phyloP scores from a whole-genome alignment of 2,888 invertebrate genomes.

The Trisateles emortualis region DNA sequence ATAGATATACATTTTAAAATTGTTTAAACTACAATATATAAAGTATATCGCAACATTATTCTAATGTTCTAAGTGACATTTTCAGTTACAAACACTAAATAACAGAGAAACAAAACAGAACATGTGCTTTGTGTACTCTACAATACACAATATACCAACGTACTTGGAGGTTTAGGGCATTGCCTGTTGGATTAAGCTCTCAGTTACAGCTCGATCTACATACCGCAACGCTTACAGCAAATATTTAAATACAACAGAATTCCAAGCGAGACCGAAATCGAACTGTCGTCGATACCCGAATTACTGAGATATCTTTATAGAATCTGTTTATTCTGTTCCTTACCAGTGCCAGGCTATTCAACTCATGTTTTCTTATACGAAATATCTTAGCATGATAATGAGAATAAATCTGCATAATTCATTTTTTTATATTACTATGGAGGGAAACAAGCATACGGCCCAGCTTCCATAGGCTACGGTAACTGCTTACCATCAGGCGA shows the following conservation, averaged over 20 bases:
- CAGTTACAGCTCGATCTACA: constrained; percentile 51
- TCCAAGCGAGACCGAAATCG: constrained; percentile 53
- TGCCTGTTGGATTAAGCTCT: constrained; percentile 40
- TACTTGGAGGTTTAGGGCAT: constrained; percentile 33
- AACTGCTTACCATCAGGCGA: too few relatives aligned
- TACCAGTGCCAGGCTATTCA: constrained; percentile 8
- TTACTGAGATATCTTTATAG: constrained; percentile 66
- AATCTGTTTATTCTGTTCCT: constrained; percentile 23
- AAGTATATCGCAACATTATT: not conserved
- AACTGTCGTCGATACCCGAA: constrained; percentile 62
- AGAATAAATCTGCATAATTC: constrained; percentile 10
- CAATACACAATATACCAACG: constrained; percentile 18
- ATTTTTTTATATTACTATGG: too few relatives aligned
- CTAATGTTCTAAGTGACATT: not conserved
- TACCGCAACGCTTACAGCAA: constrained; percentile 49
- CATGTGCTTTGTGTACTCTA: not conserved
- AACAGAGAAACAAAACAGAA: not conserved
- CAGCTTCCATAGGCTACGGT: too few relatives aligned
- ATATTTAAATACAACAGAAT: constrained; percentile 59
- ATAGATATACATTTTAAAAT: too few relatives aligned
- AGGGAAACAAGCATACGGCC: too few relatives aligned
- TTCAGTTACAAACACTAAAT: not conserved
- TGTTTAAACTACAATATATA: too few relatives aligned
- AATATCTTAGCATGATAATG: not conserved
- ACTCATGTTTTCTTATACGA: constrained; percentile 1